Percentiles rank a stretch among this genome's conserved stretches.
phyloP scores from a whole-genome alignment of 2,888 invertebrate genomes.

The Rhyacophila evoluta region DNA sequence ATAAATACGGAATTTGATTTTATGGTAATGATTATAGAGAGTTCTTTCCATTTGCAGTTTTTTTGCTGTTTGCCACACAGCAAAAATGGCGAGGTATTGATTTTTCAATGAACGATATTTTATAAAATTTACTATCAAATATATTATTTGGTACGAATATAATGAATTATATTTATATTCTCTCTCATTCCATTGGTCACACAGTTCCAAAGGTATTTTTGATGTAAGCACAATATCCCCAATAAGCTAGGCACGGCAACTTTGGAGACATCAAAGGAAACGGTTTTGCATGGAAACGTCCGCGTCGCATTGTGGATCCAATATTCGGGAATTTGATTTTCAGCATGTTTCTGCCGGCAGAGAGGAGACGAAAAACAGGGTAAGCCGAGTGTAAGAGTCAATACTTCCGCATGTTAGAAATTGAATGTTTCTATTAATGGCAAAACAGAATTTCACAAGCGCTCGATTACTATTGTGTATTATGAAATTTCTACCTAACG shows the following conservation, averaged over 20 bases:
- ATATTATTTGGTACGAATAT: too few relatives aligned
- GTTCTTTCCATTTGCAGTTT: too few relatives aligned
- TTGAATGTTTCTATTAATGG: not conserved
- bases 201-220: not conserved
- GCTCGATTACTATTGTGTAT: not conserved
- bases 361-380: not conserved
- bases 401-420: conserved; percentile 14
- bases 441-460: not conserved
- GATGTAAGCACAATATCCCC: not conserved
- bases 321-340: not conserved
- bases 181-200: not conserved
- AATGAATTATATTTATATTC: too few relatives aligned
- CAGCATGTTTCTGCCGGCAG: not conserved
- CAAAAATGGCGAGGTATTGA: too few relatives aligned
- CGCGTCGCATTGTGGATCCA: not conserved
- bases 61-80: too few relatives aligned
- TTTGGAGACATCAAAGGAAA: not conserved
- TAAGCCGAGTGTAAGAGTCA: conserved; percentile 1
- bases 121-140: too few relatives aligned
- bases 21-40: too few relatives aligned
- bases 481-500: not conserved
- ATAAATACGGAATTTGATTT: too few relatives aligned
- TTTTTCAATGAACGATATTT: too few relatives aligned
- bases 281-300: conserved; percentile 1
- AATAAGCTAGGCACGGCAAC: not conserved